Percentiles rank a stretch among this genome's conserved stretches.
These are phyloP conservation scores for Caloenas nicobarica DNA, from an alignment of 2,113 vertebrate genomes.

Conservation along the genomic window DNA sequence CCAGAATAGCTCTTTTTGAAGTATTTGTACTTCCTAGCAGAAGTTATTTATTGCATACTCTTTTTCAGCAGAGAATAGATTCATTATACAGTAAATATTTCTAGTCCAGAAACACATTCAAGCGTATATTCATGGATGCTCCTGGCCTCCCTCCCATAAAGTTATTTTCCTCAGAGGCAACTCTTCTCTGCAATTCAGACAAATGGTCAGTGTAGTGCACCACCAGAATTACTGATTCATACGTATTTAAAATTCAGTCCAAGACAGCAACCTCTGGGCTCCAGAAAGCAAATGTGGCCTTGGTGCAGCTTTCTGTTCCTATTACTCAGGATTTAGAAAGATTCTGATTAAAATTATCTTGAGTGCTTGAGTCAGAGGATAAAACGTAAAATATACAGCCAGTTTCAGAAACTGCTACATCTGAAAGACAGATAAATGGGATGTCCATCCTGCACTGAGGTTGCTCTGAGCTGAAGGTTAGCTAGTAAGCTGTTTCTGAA, in stretches of 20 bases:
- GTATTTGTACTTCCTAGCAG: background rate
- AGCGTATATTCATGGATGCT: background rate
- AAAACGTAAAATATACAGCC: background rate
- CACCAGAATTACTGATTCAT: background rate
- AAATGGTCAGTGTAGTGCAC: background rate
- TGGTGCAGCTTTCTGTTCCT: background rate
- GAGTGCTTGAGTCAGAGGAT: background rate
- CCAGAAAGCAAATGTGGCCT: background rate
- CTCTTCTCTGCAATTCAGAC: background rate
- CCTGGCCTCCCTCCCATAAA: background rate
- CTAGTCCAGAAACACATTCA: background rate
- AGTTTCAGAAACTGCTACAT: background rate
- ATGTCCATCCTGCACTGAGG: background rate
- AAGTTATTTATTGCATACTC: background rate
- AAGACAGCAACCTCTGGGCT: background rate
- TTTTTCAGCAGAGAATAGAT: background rate
- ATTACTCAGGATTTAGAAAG: background rate
- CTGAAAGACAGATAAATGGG: background rate
- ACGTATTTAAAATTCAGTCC: background rate
- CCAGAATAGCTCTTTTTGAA: background rate
- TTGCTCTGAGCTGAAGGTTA: background rate
- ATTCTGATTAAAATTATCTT: background rate
- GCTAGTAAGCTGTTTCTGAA: background rate
- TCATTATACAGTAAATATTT: background rate
- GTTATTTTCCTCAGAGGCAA: background rate